A percentile compares a stretch with the other conserved stretches of the same genome.
These are phyloP conservation scores for Drosophila koepferae DNA, from an alignment of 2,888 invertebrate species.

Conservation along the genomic window DNA sequence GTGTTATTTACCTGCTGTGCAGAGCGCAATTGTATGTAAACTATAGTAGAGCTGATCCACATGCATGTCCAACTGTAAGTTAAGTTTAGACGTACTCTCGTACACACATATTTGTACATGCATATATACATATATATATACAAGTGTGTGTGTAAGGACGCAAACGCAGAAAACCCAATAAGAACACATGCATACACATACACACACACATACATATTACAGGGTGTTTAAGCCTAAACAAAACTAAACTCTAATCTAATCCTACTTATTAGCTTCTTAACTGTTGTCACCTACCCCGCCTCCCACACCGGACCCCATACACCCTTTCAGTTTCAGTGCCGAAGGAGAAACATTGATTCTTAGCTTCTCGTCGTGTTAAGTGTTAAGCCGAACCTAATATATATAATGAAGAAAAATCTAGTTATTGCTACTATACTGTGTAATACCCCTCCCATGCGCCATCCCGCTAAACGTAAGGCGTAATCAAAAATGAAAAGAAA, in stretches of 20 bases:
- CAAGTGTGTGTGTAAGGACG: conserved; percentile 28
- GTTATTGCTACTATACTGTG: conserved; percentile 73
- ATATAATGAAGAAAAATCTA: conserved; percentile 53
- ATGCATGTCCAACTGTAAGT: conserved; percentile 82
- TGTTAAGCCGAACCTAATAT: conserved; percentile 68
- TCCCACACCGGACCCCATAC: not conserved
- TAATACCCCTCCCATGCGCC: conserved; percentile 57
- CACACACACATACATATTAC: conserved; percentile 61
- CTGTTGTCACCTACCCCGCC: conserved; percentile 59
- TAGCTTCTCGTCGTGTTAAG: conserved; percentile 78
- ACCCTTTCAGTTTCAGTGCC: conserved; percentile 53
- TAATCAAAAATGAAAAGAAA: conserved; percentile 42
- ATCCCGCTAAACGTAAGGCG: conserved; percentile 62
- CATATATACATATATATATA: conserved; percentile 12
- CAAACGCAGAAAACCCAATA: conserved; percentile 16
- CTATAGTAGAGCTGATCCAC: conserved; percentile 76
- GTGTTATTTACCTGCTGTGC: conserved; percentile 82
- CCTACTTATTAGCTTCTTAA: conserved; percentile 71
- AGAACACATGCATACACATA: conserved; percentile 4
- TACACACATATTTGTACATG: conserved; percentile 34
- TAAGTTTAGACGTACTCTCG: conserved; percentile 73
- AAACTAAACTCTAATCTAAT: conserved; percentile 63
- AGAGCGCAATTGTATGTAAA: conserved; percentile 81
- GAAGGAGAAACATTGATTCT: conserved; percentile 53
- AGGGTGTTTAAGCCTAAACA: conserved; percentile 72